These are phyloP conservation scores for Stichodactyla helianthus DNA, from an alignment of 64 coral and sea anemone species.

Conservation along the genomic window DNA sequence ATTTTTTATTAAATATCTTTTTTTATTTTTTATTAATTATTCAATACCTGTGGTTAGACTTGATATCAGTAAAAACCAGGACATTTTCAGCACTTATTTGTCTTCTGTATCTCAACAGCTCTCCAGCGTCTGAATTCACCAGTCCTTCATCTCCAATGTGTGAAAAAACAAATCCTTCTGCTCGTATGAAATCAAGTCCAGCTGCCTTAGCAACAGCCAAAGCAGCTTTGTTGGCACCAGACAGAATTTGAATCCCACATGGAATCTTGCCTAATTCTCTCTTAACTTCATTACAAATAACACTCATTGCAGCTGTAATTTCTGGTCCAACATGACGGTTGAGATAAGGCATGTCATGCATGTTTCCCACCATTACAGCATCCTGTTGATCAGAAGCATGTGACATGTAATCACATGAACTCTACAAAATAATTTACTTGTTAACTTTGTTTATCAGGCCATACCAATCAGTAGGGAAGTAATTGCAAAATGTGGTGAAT, in stretches of 20 bases:
- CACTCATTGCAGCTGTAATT: constrained; percentile 93
- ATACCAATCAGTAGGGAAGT: not conserved
- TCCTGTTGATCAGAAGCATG: constrained; percentile 52
- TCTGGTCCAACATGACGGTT: constrained; percentile 94
- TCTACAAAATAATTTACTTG: not conserved
- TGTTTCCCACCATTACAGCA: constrained; percentile 94
- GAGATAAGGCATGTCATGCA: constrained; percentile 97
- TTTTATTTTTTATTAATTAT: not conserved
- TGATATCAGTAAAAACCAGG: constrained; percentile 91
- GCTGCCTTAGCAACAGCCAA: constrained; percentile 93
- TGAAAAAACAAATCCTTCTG: constrained; percentile 97
- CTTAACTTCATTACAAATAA: constrained; percentile 84
- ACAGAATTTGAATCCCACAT: constrained; percentile 87
- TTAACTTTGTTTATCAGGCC: not conserved
- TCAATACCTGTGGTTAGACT: constrained; percentile 89
- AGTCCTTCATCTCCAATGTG: constrained; percentile 96
- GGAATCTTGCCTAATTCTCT: constrained; percentile 58
- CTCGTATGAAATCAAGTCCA: constrained; percentile 81
- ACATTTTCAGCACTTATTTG: constrained; percentile 88
- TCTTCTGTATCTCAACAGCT: constrained; percentile 89
- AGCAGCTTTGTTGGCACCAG: constrained; percentile 92
- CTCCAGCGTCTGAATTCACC: constrained; percentile 97
- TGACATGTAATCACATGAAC: not conserved
- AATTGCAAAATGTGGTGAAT: too few relatives aligned
- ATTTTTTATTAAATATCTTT: too few relatives aligned